Conservation (phyloP, 2,113 vertebrate species). For the Zosterops pallidus region DNA sequence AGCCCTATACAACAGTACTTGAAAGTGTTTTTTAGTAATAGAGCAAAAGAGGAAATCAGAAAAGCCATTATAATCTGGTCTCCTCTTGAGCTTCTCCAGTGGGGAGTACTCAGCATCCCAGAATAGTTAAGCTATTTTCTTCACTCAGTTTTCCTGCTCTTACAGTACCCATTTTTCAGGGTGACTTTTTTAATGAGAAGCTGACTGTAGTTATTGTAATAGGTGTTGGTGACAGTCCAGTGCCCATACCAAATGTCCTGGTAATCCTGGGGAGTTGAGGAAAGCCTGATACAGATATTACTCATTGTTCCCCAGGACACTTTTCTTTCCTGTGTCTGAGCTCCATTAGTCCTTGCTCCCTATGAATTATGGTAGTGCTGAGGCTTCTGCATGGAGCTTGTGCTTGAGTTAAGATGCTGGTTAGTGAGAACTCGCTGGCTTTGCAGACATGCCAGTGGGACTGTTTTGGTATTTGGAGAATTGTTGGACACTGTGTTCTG, state of each 20-base stretch:
- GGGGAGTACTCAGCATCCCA: background rate
- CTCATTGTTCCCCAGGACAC: background rate
- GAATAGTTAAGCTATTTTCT: background rate
- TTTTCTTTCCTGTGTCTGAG: background rate
- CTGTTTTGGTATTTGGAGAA: background rate
- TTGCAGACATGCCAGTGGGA: rapidly evolving
- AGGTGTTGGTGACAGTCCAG: background rate
- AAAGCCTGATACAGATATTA: background rate
- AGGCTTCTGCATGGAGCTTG: background rate
- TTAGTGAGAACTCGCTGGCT: background rate
- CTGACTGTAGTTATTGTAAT: background rate
- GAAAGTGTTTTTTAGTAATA: background rate
- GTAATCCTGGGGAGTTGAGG: background rate
- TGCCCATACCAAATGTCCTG: background rate
- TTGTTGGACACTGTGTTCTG: background rate
- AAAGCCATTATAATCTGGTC: background rate
- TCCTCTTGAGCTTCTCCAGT: background rate
- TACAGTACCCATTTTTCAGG: background rate
- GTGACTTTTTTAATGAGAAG: background rate
- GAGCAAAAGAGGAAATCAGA: background rate
- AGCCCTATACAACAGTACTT: background rate
- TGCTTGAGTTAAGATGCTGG: background rate
- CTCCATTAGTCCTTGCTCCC: background rate
- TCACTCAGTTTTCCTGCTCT: background rate
- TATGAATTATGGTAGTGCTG: background rate